Evolutionary conservation across 2,797 vertebrate genomes (phyloP), one percentile per base, ranked within the genome.

Genomic region (Gymnoscopelus microlampas): DNA sequence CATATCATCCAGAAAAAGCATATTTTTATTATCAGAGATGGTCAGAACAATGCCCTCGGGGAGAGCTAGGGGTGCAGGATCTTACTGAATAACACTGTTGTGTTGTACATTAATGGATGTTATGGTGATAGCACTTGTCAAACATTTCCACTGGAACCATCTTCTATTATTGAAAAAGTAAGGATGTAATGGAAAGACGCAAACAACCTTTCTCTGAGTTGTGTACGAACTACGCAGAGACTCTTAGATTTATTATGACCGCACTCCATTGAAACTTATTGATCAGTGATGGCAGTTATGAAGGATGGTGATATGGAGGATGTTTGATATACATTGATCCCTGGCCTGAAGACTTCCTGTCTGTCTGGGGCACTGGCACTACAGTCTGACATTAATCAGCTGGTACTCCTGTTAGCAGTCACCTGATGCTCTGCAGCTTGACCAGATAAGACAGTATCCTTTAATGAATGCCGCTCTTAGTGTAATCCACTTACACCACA

Each of bases 371-470:
- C 23, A 62, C 68, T 47, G 44, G 26, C 26, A 29, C 26, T 29
- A 4, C 66, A 76, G 70, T 39, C 75, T 92, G 88, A 89, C 92
- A 91, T 90, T 93, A 92, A 93, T 92, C 89, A 74, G 82, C 80
- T 80, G 82, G 90, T 88, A 90, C 84, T 89, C 91, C 87, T 83
- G 86, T 89, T 87, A 83, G 77, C 72, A 66, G 73, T 56, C 59
- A 5, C 85, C 84, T 85, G 90, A 86, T 90, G 88, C 87, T 89
- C 76, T 71, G 60, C 77, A 84, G 87, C 86, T 88, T 87, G 88
- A 68, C 50, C 83, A 86, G 89, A 91, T 90, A 89, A 91, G 74
- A 80, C 79, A 65, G 78, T 78, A 72, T 58, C 69, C 68, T 59
- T 72, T 50, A 74, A 84, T 80, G 77, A 86, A 75, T 80, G 75